Percentiles rank a stretch among this genome's conserved stretches.
These are phyloP conservation scores for Helicoverpa armigera DNA, from an alignment of 1,140 invertebrate genomes.

Conservation along the genomic window DNA sequence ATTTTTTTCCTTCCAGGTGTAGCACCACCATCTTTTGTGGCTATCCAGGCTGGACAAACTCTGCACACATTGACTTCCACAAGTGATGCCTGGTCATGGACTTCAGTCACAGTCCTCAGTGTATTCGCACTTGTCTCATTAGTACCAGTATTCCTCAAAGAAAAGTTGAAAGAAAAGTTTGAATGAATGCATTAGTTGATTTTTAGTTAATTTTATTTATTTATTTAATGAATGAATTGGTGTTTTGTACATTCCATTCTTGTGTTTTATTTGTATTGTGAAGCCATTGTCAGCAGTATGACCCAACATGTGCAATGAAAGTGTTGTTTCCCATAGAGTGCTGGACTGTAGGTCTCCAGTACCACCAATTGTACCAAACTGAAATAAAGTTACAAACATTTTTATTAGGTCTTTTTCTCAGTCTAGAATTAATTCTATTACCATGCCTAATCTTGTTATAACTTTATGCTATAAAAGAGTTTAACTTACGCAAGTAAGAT, in stretches of 20 bases:
- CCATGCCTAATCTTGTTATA: not conserved
- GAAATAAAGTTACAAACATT: conserved; percentile 70
- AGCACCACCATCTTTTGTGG: conserved; percentile 98
- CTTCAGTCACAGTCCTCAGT: conserved; percentile 92
- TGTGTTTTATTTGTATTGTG: conserved; percentile 51
- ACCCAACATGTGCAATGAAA: conserved; percentile 90
- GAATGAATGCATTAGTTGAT: conserved; percentile 86
- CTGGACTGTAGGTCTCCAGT: conserved; percentile 91
- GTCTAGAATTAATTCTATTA: not conserved
- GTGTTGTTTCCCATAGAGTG: conserved; percentile 87
- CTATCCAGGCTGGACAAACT: conserved; percentile 99
- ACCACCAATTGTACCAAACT: conserved; percentile 96
- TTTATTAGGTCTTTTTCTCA: conserved; percentile 3
- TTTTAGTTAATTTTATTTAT: conserved; percentile 77
- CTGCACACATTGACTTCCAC: conserved; percentile 97
- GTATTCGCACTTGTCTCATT: conserved; percentile 94
- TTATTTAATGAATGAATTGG: conserved; percentile 69
- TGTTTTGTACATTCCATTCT: conserved; percentile 78
- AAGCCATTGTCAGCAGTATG: conserved; percentile 87
- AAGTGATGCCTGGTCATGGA: conserved; percentile 96
- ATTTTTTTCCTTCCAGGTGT: conserved; percentile 91
- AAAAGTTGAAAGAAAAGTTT: conserved; percentile 93
- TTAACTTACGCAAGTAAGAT: conserved; percentile 90
- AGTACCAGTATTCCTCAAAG: conserved; percentile 96
- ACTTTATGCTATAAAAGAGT: conserved; percentile 2